These are phyloP conservation scores for Drosophila setosimentum DNA, from an alignment of 2,888 invertebrate species.

Conservation along the genomic window DNA sequence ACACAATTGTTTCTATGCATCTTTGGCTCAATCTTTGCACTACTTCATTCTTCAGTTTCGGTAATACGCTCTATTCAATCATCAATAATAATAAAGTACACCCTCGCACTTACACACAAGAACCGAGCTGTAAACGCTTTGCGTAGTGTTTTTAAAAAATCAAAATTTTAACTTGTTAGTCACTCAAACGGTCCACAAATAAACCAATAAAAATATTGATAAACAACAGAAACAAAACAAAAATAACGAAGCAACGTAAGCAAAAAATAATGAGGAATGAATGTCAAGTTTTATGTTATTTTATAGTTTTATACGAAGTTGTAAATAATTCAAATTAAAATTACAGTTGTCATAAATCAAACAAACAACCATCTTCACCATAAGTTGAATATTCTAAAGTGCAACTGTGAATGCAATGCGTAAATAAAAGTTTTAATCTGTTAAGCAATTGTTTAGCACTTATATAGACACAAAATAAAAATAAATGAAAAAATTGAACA, in stretches of 20 bases:
- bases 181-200: conserved; percentile 62
- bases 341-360: conserved; percentile 46
- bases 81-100: conserved; percentile 8
- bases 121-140: conserved; percentile 15
- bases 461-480: conserved; percentile 30
- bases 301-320: conserved; percentile 51
- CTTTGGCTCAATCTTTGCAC: conserved; percentile 52
- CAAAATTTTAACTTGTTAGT: conserved; percentile 45
- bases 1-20: conserved; percentile 35
- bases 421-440: conserved; percentile 51
- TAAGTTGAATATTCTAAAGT: conserved; percentile 45
- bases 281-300: conserved; percentile 42
- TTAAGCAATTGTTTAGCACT: conserved; percentile 58
- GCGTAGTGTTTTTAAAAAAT: conserved; percentile 34
- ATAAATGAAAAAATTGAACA: conserved; percentile 8
- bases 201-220: conserved; percentile 17
- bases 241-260: conserved; percentile 33
- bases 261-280: conserved; percentile 34
- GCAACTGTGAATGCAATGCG: conserved; percentile 40
- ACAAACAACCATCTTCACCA: conserved; percentile 46
- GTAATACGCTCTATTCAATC: conserved; percentile 41
- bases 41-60: conserved; percentile 43
- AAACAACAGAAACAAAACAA: conserved; percentile 4
- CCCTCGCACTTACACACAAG: conserved; percentile 2
- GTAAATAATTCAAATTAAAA: conserved; percentile 52